phyloP scores from a whole-genome alignment of 53 echinoderm and acorn worm species.

The Holothuria scabra region DNA sequence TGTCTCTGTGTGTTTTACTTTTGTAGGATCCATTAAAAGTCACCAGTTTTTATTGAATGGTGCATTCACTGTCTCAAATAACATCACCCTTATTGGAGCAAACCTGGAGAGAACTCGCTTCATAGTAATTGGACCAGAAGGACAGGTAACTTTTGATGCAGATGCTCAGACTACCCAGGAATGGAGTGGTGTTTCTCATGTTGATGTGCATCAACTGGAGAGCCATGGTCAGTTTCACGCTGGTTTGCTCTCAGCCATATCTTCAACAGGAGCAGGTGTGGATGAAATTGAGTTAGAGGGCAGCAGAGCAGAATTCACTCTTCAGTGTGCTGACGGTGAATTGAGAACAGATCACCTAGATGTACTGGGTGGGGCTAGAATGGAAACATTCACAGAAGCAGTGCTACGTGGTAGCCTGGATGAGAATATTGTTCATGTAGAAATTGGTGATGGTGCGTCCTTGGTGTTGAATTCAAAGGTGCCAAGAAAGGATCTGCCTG shows the following conservation, averaged over 20 bases:
- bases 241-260: conserved; percentile 59
- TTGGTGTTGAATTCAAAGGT: conserved; percentile 57
- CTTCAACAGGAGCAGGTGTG: conserved; percentile 45
- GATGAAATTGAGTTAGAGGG: conserved; percentile 58
- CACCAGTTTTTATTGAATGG: conserved; percentile 59
- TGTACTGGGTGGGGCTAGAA: conserved; percentile 45
- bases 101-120: conserved; percentile 51
- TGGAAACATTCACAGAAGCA: conserved; percentile 57
- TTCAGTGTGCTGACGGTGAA: conserved; percentile 57
- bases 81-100: conserved; percentile 47
- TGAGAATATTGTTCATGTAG: conserved; percentile 29
- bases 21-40: conserved; percentile 55
- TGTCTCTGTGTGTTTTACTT: too few species aligned
- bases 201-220: conserved; percentile 54
- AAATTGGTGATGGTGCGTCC: conserved; percentile 45
- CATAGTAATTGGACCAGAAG: conserved; percentile 55
- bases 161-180: conserved; percentile 43
- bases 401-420: conserved; percentile 57
- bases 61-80: conserved; percentile 48
- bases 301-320: conserved; percentile 52
- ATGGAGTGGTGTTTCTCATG: conserved; percentile 64
- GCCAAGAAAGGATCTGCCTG: conserved; percentile 42
- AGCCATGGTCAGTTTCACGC: conserved; percentile 57
- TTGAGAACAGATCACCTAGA: conserved; percentile 62
- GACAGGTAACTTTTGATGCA: conserved; percentile 54